These are phyloP conservation scores for Clarias macrocephalus DNA, from an alignment of 2,113 vertebrate species.

Conservation along the genomic window DNA sequence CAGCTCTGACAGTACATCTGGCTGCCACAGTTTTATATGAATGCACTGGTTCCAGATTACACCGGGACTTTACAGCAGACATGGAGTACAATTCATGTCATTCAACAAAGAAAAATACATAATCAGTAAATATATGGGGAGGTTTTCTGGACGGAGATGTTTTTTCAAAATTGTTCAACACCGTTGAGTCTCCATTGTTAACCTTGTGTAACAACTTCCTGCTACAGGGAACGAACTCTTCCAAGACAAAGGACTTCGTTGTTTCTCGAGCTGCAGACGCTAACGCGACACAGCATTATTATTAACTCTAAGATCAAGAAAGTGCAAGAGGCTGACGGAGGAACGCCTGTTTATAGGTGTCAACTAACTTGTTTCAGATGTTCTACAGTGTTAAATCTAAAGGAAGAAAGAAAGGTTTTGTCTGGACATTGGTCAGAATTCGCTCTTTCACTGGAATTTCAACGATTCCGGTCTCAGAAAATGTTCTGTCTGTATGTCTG, in stretches of 20 bases:
- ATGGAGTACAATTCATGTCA: neutral
- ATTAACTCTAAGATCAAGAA: neutral
- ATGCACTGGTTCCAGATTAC: neutral
- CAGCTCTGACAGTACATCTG: neutral
- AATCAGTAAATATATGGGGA: neutral
- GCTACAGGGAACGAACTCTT: neutral
- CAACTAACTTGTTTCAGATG: neutral
- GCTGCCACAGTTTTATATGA: neutral
- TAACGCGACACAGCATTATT: neutral
- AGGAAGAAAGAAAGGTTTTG: too few relatives aligned
- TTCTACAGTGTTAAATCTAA: too few relatives aligned
- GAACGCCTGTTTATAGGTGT: too few relatives aligned
- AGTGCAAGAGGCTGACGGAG: neutral
- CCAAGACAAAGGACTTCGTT: neutral
- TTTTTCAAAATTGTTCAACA: neutral
- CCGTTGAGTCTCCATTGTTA: neutral
- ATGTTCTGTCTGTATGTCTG: too few relatives aligned
- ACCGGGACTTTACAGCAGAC: neutral
- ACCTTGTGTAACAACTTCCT: neutral
- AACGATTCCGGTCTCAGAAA: too few relatives aligned
- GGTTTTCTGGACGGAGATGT: neutral
- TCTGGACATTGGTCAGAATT: too few relatives aligned
- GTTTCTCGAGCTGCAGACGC: neutral
- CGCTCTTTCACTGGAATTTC: too few relatives aligned
- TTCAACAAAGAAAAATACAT: neutral